These are phyloP conservation scores for Syrrhaptes paradoxus DNA, from an alignment of 2,113 vertebrate species.

Conservation along the genomic window DNA sequence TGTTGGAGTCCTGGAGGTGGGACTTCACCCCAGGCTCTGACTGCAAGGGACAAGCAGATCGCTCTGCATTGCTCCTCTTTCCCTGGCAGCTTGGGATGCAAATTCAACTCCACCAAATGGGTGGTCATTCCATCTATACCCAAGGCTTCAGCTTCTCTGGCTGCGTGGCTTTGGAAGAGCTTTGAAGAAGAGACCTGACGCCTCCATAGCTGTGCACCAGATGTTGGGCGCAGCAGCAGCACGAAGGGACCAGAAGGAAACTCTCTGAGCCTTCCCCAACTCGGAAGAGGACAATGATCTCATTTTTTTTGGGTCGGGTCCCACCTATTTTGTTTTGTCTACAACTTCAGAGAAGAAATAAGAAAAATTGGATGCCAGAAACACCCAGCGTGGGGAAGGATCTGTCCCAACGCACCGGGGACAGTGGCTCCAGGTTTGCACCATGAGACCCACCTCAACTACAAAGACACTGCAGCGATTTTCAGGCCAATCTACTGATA, in stretches of 20 bases:
- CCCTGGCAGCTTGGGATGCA: neutral
- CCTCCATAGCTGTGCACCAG: neutral
- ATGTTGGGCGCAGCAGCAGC: neutral
- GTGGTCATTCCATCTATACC: neutral
- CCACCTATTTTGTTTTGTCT: neutral
- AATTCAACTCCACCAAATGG: neutral
- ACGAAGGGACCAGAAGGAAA: neutral
- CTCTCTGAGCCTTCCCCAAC: neutral
- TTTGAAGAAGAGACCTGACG: neutral
- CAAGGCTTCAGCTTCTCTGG: neutral
- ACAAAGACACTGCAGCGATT: neutral
- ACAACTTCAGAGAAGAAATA: neutral
- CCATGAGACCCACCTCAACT: neutral
- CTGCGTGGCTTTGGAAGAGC: neutral
- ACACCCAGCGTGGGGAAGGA: neutral
- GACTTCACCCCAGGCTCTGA: neutral
- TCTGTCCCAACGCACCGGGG: neutral
- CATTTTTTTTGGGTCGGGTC: neutral
- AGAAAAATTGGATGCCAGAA: neutral
- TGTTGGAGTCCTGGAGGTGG: neutral
- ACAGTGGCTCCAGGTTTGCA: neutral
- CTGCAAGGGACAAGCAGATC: neutral
- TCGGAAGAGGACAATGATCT: neutral
- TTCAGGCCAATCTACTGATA: neutral
- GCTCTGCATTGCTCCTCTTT: neutral